A percentile compares a stretch with the other conserved stretches of the same genome.
These are phyloP conservation scores for Agrotis puta DNA, from an alignment of 2,888 invertebrate species.

Conservation along the genomic window DNA sequence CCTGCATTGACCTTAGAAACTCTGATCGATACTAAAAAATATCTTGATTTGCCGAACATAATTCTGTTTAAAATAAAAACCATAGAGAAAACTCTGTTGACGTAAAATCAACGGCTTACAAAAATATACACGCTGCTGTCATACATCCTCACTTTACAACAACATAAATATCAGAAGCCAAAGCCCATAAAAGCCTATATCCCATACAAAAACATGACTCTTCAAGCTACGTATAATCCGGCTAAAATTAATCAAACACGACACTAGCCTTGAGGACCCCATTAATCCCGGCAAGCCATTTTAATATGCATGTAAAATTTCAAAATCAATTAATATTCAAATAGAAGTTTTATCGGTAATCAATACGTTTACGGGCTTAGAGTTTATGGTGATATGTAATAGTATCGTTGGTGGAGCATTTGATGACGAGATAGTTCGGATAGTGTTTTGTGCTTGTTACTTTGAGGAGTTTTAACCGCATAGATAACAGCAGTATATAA, in stretches of 20 bases:
- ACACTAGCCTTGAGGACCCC: conserved; percentile 44
- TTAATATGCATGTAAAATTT: conserved; percentile 66
- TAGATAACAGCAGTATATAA: too few relatives aligned
- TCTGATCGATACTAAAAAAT: too few relatives aligned
- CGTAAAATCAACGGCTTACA: neutral
- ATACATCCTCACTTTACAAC: conserved; percentile 2
- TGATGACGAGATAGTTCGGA: conserved; percentile 29
- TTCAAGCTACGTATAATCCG: conserved; percentile 40
- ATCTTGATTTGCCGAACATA: too few relatives aligned
- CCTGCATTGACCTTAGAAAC: too few relatives aligned
- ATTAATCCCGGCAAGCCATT: conserved; percentile 55
- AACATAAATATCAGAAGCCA: conserved; percentile 33
- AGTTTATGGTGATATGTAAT: conserved; percentile 54
- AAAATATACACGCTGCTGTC: neutral
- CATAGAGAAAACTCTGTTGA: neutral
- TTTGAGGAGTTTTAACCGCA: neutral
- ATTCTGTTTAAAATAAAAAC: neutral
- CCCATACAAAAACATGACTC: conserved; percentile 42
- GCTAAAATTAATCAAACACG: conserved; percentile 64
- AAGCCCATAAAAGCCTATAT: conserved; percentile 25
- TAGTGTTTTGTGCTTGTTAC: conserved; percentile 26
- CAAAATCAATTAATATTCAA: conserved; percentile 70
- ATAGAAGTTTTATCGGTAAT: conserved; percentile 65
- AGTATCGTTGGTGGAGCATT: conserved; percentile 20
- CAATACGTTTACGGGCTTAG: conserved; percentile 54